A percentile compares a stretch with the other conserved stretches of the same genome.
phyloP scores from a whole-genome alignment of 2,797 vertebrate genomes.

The Luscinia luscinia region DNA sequence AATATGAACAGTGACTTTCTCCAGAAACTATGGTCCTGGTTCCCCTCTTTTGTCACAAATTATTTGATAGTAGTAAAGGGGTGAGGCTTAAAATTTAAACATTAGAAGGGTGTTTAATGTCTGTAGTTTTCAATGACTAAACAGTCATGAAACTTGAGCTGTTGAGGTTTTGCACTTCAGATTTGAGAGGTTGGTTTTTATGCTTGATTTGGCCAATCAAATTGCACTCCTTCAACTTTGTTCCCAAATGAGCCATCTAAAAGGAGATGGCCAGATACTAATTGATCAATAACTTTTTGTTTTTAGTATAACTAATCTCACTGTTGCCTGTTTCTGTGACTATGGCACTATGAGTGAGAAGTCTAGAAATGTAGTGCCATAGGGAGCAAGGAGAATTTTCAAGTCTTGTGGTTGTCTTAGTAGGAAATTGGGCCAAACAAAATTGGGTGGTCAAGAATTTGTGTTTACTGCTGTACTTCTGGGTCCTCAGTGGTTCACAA shows the following conservation, averaged over 20 bases:
- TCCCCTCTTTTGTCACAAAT: not conserved
- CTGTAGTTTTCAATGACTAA: not conserved
- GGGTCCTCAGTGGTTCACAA: not conserved
- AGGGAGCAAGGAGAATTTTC: not conserved
- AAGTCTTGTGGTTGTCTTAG: not conserved
- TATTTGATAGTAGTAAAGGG: not conserved
- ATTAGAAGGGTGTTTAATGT: not conserved
- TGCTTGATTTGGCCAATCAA: not conserved
- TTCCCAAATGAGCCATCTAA: not conserved
- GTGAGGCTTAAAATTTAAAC: not conserved
- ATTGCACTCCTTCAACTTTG: not conserved
- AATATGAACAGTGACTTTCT: slow-evolving; percentile 13
- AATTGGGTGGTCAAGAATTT: not conserved
- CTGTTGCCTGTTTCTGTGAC: not conserved
- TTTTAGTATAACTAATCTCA: not conserved
- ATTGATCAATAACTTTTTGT: not conserved
- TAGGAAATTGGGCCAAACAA: not conserved
- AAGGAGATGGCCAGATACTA: not conserved
- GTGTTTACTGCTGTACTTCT: not conserved
- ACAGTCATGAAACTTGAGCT: not conserved
- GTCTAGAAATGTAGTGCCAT: not conserved
- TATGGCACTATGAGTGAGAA: not conserved
- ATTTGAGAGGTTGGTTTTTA: not conserved
- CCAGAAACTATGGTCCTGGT: not conserved
- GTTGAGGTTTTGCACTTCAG: not conserved